Percentiles rank a stretch among this genome's conserved stretches.
Evolutionary conservation across 1,140 invertebrate species (phyloP).

Genomic region (Littorina saxatilis): DNA sequence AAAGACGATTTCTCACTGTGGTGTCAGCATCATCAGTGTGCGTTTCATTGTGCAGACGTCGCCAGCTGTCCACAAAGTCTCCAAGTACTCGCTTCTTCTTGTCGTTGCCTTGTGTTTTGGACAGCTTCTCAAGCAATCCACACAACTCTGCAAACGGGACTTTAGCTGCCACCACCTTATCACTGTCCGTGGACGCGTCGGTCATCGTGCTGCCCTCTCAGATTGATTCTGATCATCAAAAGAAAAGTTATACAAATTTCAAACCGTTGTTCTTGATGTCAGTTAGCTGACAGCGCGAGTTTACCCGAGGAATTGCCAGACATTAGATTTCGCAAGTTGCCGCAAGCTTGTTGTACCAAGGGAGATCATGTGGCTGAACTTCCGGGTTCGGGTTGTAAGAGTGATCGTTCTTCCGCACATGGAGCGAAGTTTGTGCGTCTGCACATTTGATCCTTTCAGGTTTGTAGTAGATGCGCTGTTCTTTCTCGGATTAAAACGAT

Average conservation of each 20-base stretch:
- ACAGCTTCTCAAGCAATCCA: conserved; percentile 78
- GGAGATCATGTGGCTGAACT: background rate
- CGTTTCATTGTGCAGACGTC: conserved; percentile 72
- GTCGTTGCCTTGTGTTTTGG: conserved; percentile 74
- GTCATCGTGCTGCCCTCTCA: background rate
- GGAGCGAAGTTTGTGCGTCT: background rate
- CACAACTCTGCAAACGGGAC: conserved; percentile 71
- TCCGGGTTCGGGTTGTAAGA: background rate
- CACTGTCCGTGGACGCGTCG: background rate
- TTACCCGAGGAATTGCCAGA: too few relatives aligned
- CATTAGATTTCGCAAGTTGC: background rate
- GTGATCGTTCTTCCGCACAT: background rate
- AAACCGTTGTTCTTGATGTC: too few relatives aligned
- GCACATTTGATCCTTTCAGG: too few relatives aligned
- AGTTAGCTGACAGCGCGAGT: too few relatives aligned
- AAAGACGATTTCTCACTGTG: conserved; percentile 58
- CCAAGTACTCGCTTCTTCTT: conserved; percentile 77
- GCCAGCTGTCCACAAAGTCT: conserved; percentile 79
- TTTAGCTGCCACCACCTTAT: conserved; percentile 66
- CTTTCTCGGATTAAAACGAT: too few relatives aligned
- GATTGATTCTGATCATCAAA: background rate
- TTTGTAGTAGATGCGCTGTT: too few relatives aligned
- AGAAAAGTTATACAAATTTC: too few relatives aligned
- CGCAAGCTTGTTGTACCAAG: background rate
- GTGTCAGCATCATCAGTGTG: conserved; percentile 66